These are phyloP conservation scores for Eufriesea mexicana DNA, from an alignment of 1,140 invertebrate species.

Conservation along the genomic window DNA sequence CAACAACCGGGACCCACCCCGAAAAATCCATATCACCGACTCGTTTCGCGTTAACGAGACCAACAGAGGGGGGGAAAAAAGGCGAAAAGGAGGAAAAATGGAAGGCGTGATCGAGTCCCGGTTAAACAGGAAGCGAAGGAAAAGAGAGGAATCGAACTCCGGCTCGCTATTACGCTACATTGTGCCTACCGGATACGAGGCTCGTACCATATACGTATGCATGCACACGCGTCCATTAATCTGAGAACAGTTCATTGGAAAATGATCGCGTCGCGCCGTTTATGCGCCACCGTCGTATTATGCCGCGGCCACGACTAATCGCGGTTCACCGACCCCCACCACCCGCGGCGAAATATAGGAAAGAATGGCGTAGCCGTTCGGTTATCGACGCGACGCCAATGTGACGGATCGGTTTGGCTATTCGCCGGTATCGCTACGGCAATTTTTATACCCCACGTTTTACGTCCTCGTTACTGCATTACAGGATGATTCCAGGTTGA, in stretches of 20 bases:
- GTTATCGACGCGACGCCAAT: background rate
- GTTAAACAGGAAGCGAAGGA: background rate
- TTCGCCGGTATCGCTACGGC: too few species aligned
- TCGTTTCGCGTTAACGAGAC: background rate
- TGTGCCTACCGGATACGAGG: slow-evolving; percentile 46
- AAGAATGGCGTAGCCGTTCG: background rate
- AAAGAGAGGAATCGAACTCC: slow-evolving; percentile 36
- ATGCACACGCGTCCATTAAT: slow-evolving; percentile 51
- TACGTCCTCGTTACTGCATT: too few species aligned
- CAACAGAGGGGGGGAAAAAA: too few species aligned
- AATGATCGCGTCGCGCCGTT: slow-evolving; percentile 56
- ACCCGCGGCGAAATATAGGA: slow-evolving; percentile 42
- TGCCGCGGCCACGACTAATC: slow-evolving; percentile 55
- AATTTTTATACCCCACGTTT: too few species aligned
- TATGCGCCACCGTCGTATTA: slow-evolving; percentile 51
- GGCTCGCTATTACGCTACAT: slow-evolving; percentile 47
- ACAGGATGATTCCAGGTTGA: too few species aligned
- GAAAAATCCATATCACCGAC: background rate
- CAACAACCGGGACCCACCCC: too few species aligned
- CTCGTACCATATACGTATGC: slow-evolving; percentile 8
- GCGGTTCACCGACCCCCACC: slow-evolving; percentile 43
- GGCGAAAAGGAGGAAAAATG: background rate
- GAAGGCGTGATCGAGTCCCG: slow-evolving; percentile 17
- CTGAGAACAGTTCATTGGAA: slow-evolving; percentile 60
- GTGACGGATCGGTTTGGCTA: background rate